phyloP scores from a whole-genome alignment of 2,113 vertebrate species.

The Peromyscus californicus region DNA sequence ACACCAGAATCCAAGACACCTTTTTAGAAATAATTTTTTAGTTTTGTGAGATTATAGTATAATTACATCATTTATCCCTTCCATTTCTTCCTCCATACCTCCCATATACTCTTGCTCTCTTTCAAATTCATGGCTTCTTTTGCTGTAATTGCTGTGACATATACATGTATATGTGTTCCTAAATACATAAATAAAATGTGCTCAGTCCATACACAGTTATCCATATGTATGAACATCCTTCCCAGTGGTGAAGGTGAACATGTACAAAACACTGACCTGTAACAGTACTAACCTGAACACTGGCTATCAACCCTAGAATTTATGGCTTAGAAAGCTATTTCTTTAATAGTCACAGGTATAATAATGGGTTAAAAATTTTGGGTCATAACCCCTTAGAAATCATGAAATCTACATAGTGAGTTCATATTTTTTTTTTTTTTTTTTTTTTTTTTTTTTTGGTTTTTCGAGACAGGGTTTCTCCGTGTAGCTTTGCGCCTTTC shows the following conservation, averaged over 20 bases:
- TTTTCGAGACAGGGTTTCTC: no score
- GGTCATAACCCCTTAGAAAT: neutral
- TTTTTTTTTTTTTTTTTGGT: no score
- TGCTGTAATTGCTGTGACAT: neutral
- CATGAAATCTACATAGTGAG: neutral
- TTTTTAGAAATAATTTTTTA: neutral
- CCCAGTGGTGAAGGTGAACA: constrained; percentile 4
- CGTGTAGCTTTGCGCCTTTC: no score
- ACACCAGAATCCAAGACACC: constrained; percentile 1
- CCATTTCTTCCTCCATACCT: neutral
- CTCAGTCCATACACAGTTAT: neutral
- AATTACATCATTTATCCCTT: neutral
- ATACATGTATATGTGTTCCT: neutral
- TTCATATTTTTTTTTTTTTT: no score
- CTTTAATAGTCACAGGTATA: neutral
- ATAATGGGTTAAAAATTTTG: constrained; percentile 28
- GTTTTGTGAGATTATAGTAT: neutral
- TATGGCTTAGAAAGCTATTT: neutral
- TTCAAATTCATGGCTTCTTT: neutral
- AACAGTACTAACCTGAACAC: neutral
- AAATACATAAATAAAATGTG: neutral
- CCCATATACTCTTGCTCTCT: neutral
- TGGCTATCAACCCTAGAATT: constrained; percentile 21
- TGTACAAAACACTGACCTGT: neutral
- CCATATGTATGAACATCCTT: neutral